Base-by-base conservation (phyloP, 2,888 invertebrate genomes). In the Balanococcus diminutus region DNA sequence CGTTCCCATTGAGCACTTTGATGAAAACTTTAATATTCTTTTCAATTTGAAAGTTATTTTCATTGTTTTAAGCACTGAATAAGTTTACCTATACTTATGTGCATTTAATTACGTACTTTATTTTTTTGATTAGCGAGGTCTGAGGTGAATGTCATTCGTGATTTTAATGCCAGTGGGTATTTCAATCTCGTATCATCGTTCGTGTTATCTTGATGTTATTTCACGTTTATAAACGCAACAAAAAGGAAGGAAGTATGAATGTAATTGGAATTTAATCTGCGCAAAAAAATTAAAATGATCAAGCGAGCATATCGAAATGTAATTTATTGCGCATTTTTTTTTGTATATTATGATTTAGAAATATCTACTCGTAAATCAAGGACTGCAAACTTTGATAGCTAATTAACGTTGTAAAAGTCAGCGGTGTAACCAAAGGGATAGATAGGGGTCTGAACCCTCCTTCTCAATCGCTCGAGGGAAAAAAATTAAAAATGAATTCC, bases 141-240 rank as follows among this genome's bases (percentile, higher is more conserved):
- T n/a, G 67, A 67, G 67, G 67, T 67, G 67, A 67, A 67, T 67
- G 67, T 67, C 67, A 67, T 67, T 67, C 16, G 16, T 14, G 67
- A 67, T 67, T 67, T n/a, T n/a, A n/a, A n/a, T n/a, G n/a, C n/a
- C n/a, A n/a, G n/a, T n/a, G n/a, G 22, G 4, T 67, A 67, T 67
- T 28, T 67, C 67, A 31, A 67, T 67, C 67, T 67, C 67, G 67
- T 28, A 56, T 56, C 56, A 16, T 28, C 28, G 67, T 4, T 4
- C 6, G 1, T 14, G n/a, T 67, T 67, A 67, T 67, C 67, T 67
- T 67, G 67, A 67, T 67, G 67, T 28, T 67, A 19, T 67, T 67
- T 67, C 28, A 31, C 67, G 28, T 67, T 14, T 67, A 31, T 67
- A 61, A 25, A 67, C 25, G 19, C 28, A 67, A 67, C 19, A 31